Evolutionary conservation across 2,888 invertebrate genomes (phyloP).

Genomic region (Unio pictorum): DNA sequence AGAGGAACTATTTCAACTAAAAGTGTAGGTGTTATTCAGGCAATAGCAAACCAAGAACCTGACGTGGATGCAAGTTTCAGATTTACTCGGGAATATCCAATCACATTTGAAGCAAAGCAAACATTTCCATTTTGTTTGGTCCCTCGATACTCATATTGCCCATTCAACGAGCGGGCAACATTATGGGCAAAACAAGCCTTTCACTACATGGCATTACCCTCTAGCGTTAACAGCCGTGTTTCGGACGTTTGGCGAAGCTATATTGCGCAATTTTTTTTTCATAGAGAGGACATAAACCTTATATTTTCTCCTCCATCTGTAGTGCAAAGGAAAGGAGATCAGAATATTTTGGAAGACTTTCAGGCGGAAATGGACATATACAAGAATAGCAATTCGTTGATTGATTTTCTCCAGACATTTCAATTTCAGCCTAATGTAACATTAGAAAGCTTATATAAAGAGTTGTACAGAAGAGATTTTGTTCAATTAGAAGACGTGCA

Average conservation of each 20-base stretch:
- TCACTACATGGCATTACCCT: slow-evolving; percentile 1
- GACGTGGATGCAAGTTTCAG: slow-evolving; percentile 11
- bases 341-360: too few relatives aligned
- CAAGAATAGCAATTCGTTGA: too few relatives aligned
- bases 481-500: too few relatives aligned
- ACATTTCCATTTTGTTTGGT: neutral
- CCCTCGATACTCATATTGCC: neutral
- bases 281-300: neutral
- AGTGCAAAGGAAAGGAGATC: too few relatives aligned
- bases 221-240: slow-evolving; percentile 2
- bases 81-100: slow-evolving; percentile 3
- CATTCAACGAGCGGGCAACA: slow-evolving; percentile 8
- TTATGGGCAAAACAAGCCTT: slow-evolving; percentile 6
- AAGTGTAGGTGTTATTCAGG: slow-evolving; percentile 3
- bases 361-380: too few relatives aligned
- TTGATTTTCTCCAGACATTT: too few relatives aligned
- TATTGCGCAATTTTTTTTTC: slow-evolving; percentile 7
- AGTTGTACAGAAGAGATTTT: too few relatives aligned
- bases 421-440: too few relatives aligned
- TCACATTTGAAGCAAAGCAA: slow-evolving; percentile 1
- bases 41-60: slow-evolving; percentile 6
- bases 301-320: too few relatives aligned
- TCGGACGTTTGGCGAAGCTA: slow-evolving; percentile 4
- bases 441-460: too few relatives aligned
- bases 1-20: neutral